phyloP scores from a whole-genome alignment of 2,888 invertebrate species.

The Heteromurus nitidus region DNA sequence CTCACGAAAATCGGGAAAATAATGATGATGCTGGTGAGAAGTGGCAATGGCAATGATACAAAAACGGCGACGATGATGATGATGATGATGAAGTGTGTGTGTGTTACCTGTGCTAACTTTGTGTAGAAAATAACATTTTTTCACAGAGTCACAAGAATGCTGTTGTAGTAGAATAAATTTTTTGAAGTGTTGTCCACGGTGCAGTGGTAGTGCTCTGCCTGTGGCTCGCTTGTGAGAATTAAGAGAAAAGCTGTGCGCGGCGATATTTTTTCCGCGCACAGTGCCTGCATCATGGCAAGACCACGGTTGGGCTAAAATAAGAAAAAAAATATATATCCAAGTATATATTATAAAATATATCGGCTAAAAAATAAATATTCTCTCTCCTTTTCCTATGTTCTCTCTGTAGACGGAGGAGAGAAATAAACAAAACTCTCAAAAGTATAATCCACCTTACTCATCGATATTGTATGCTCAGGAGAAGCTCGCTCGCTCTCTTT shows the following conservation, averaged over 20 bases:
- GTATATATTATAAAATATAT: slow-evolving; percentile 42
- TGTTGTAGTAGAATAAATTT: slow-evolving; percentile 67
- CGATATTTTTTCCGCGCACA: slow-evolving; percentile 65
- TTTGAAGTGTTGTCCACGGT: slow-evolving; percentile 65
- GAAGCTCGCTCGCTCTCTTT: too few relatives aligned
- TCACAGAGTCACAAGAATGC: slow-evolving; percentile 47
- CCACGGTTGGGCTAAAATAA: slow-evolving; percentile 62
- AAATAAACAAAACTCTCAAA: slow-evolving; percentile 16
- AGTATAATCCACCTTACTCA: slow-evolving; percentile 58
- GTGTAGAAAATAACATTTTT: slow-evolving; percentile 63
- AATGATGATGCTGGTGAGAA: too few relatives aligned
- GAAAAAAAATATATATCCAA: slow-evolving; percentile 54
- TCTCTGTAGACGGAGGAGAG: slow-evolving; percentile 6
- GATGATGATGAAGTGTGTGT: slow-evolving; percentile 63
- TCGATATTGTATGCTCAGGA: slow-evolving; percentile 65
- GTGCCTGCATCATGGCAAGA: slow-evolving; percentile 35
- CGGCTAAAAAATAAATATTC: slow-evolving; percentile 42
- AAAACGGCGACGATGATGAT: slow-evolving; percentile 30
- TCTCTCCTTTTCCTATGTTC: slow-evolving; percentile 29
- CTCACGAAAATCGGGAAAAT: too few relatives aligned
- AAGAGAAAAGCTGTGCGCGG: slow-evolving; percentile 64
- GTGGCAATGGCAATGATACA: too few relatives aligned
- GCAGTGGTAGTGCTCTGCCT: slow-evolving; percentile 46
- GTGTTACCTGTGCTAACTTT: slow-evolving; percentile 63
- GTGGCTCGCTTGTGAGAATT: slow-evolving; percentile 53